Evolutionary conservation across 1,140 invertebrate species (phyloP), one percentile per base, ranked within the genome.

Genomic region (Lasaia peninsularis): DNA sequence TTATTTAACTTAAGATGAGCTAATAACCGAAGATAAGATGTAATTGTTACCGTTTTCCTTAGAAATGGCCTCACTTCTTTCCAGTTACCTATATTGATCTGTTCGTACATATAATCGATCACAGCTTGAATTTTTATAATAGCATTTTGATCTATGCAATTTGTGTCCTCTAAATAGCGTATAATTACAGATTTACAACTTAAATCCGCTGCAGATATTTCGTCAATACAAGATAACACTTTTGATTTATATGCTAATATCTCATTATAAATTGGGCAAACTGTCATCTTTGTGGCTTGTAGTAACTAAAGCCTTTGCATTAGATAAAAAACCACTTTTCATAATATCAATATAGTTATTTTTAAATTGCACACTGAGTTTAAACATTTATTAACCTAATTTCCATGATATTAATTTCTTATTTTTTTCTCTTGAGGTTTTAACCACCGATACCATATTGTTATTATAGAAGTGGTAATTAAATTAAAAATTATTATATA

Each of bases 61-160:
- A 91, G 80, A 16, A 70, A 81, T 35, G 91, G 60, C 28, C 91
- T 84, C 10, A 97, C 95, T 73, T 93, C 91, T 89, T 94, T 95
- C 94, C 96, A 98, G 71, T 96, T 92, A 0, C 96, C 96, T 44
- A 94, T 94, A 86, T 97, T 96, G 10, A 97, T 90, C 67, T 92
- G 88, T 84, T 97, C 95, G 93, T 95, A 96, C 63, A 90, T 91
- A 71, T 91, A 91, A 81, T 96, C 94, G 40, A 96, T 83, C 55
- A 95, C 89, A 31, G 90, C 90, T 71, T 92, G 85, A 20, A 91
- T 68, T 64, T 79, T 79, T 5, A 71, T 24, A 3, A 56, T 14
- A 40, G 65, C 71, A 51, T 58, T 37, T 8, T 61, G 12, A 56
- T 74, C 62, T 11, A 74, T 57, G 18, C 53, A 44, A 31, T 66